Base-by-base conservation (phyloP, 2,888 invertebrate species). In the Orthosia cruda region DNA sequence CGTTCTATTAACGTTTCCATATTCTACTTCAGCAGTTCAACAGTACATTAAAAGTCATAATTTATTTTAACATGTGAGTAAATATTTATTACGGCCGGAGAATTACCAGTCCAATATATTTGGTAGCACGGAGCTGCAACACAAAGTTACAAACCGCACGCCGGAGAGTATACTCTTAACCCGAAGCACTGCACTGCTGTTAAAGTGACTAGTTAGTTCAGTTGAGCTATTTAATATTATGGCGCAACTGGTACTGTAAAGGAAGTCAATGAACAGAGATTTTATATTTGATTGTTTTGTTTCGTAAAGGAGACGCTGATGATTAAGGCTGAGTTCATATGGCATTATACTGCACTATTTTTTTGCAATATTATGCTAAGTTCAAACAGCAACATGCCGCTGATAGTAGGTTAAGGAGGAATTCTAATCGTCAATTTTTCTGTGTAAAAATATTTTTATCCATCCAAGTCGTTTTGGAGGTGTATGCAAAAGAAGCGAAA, bases 161-260 rank as follows among this genome's bases (percentile, higher is more conserved):
- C n/a, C n/a, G n/a, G n/a, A n/a, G n/a, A n/a, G n/a, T n/a, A n/a
- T n/a, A n/a, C n/a, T n/a, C n/a, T n/a, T n/a, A n/a, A n/a, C n/a
- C n/a, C n/a, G n/a, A n/a, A n/a, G n/a, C n/a, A n/a, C n/a, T n/a
- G n/a, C n/a, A n/a, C n/a, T n/a, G n/a, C n/a, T n/a, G n/a, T n/a
- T n/a, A n/a, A n/a, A n/a, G n/a, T n/a, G n/a, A n/a, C 83, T 77
- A 84, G 76, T 82, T 70, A 75, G 72, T 78, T 80, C 64, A 49
- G 74, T 20, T 4, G 9, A 66, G 49, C 40, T 49, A 55, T 75
- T 75, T 65, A 74, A 76, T 55, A 7, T 66, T 66, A 65, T 74
- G 13, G 23, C 2, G 7, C 16, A 47, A 47, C 23, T 23, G 15
- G 7, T 15, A 3, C 45, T 16, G 11, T 49, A n/a, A n/a, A 15